Base-by-base conservation (phyloP, 2,888 invertebrate genomes). In the Gonocerus acuteangulatus region DNA sequence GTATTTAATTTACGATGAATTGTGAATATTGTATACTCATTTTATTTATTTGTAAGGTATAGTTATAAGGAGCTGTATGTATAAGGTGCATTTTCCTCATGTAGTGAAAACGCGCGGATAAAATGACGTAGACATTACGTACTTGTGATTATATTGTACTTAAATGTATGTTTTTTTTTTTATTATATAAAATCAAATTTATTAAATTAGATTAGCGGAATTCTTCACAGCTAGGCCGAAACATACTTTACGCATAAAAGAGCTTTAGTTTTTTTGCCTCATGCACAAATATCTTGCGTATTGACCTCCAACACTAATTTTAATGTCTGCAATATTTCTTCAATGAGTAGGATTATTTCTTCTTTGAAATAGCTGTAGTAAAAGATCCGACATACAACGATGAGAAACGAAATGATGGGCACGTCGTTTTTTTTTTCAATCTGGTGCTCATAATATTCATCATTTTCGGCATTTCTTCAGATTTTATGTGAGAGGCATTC, bases 401-500 rank as follows among this genome's bases (percentile, higher is more conserved):
- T 27, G 9, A 27, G 27, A 27, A 27, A 27, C 9, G 27, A 27
- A 27, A 27, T n/a, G 27, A 27, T n/a, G 27, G 27, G 27, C 27
- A 4, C 4, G 27, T 27, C n/a, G 27, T 27, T 4, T 27, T 27
- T 27, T 27, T 4, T 9, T 27, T 27, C 4, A 27, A 27, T 6
- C 9, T 27, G 27, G 27, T 27, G 27, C 27, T 27, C 27, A 9
- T 27, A 6, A 27, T 9, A 6, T 27, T 27, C 4, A 6, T 27
- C 27, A 27, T 27, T 22, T 52, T 39, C 22, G 52, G 52, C 52
- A 52, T 52, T 52, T 52, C 52, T 52, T 52, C 52, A 52, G 52
- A 52, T 21, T 21, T 49, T 7, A 19, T 13, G 16, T 18, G 34
- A 52, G 39, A 39, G 39, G 39, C 39, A 39, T 39, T 39, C 15